These are phyloP conservation scores for Oryzias javanicus DNA, from an alignment of 2,113 vertebrate species.

Conservation along the genomic window DNA sequence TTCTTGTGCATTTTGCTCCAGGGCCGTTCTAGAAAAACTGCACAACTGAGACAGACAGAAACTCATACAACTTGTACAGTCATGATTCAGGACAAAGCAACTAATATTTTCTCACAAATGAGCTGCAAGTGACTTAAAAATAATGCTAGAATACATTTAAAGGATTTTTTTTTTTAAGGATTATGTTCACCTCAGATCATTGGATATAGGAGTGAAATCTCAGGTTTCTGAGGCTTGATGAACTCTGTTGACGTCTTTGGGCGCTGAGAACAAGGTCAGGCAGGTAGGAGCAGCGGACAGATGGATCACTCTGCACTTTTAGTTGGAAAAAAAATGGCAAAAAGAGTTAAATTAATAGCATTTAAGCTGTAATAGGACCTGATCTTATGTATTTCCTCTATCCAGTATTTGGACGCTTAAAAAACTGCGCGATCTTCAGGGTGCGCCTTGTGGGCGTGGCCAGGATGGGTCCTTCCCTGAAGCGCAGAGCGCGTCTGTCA, in stretches of 20 bases:
- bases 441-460: slow-evolving; percentile 62
- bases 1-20: not conserved
- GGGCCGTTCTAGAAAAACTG: not conserved
- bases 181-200: not conserved
- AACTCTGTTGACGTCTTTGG: slow-evolving; percentile 8
- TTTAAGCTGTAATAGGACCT: too few relatives aligned
- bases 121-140: not conserved
- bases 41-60: slow-evolving; percentile 6
- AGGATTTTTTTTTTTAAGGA: not conserved
- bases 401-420: not conserved
- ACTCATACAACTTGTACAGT: slow-evolving; percentile 24
- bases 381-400: not conserved
- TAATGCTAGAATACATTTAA: not conserved
- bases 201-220: slow-evolving; percentile 4
- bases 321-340: too few relatives aligned
- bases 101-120: too few relatives aligned
- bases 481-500: slow-evolving; percentile 44
- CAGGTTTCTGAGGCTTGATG: slow-evolving; percentile 14
- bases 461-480: slow-evolving; percentile 36
- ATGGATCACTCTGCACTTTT: too few relatives aligned
- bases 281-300: not conserved
- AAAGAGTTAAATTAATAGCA: too few relatives aligned
- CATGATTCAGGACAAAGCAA: slow-evolving; percentile 21
- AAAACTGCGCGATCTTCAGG: not conserved
- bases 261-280: slow-evolving; percentile 9